A percentile compares a stretch with the other conserved stretches of the same genome.
phyloP scores from a whole-genome alignment of 2,888 invertebrate genomes.

The Sepiola atlantica region DNA sequence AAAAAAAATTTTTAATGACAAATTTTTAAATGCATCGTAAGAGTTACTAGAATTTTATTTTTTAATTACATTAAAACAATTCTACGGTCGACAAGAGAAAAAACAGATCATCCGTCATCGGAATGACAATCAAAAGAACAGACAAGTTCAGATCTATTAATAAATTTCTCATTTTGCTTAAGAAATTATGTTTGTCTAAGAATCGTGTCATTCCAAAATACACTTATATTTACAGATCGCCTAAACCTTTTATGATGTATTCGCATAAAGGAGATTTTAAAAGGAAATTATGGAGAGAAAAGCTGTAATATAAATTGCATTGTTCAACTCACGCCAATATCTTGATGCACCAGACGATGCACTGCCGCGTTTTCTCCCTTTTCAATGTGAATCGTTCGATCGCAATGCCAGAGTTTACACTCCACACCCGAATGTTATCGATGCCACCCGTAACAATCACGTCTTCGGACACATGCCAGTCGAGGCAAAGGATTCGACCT shows the following conservation, averaged over 20 bases:
- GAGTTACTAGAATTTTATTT: no score
- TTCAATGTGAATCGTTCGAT: slow-evolving; percentile 86
- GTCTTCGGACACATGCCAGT: slow-evolving; percentile 86
- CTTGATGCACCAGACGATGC: slow-evolving; percentile 88
- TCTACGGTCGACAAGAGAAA: no score
- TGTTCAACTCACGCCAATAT: slow-evolving; percentile 78
- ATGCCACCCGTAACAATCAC: slow-evolving; percentile 85
- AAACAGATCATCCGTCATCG: no score
- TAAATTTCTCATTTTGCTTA: no score
- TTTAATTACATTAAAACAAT: no score
- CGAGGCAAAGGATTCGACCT: slow-evolving; percentile 87
- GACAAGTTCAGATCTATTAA: no score
- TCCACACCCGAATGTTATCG: slow-evolving; percentile 91
- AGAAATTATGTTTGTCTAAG: no score
- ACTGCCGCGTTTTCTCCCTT: slow-evolving; percentile 81
- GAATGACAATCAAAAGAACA: no score
- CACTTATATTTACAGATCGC: background rate
- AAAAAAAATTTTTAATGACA: no score
- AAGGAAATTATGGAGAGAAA: background rate
- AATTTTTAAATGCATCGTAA: no score
- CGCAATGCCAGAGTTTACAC: slow-evolving; percentile 87
- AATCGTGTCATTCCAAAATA: background rate
- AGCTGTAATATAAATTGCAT: background rate
- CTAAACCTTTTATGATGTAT: background rate
- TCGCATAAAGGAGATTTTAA: background rate